Conservation (phyloP, 2,113 vertebrate species). For the Axis porcinus region DNA sequence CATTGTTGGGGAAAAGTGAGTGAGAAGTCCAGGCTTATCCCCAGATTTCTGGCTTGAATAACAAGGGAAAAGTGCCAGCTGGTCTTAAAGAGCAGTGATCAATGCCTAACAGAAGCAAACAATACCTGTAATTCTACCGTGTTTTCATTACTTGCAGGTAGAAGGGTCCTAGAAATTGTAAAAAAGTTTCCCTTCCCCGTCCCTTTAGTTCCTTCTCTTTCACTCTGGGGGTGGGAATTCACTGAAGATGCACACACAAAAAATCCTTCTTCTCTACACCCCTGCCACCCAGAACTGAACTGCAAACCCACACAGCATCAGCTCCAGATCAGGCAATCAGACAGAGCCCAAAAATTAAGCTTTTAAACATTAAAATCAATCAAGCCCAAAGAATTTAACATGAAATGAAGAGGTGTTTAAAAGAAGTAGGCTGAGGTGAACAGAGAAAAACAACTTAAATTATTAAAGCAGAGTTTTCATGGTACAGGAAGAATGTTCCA, state of each 20-base stretch:
- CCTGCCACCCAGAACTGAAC: not conserved
- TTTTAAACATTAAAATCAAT: slow-evolving; percentile 51
- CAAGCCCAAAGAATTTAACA: slow-evolving; percentile 21
- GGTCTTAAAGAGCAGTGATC: not conserved
- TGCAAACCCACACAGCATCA: not conserved
- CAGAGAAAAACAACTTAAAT: slow-evolving; percentile 58
- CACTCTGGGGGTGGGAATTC: not conserved
- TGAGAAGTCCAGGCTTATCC: not conserved
- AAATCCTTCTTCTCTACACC: not conserved
- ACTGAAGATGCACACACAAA: not conserved
- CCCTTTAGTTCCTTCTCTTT: not conserved
- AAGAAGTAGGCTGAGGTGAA: slow-evolving; percentile 38
- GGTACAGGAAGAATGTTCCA: slow-evolving; percentile 37
- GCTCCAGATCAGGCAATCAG: slow-evolving; percentile 3
- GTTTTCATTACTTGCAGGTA: not conserved
- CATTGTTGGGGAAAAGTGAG: not conserved
- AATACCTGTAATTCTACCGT: not conserved
- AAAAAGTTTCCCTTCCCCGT: not conserved
- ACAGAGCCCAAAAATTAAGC: slow-evolving; percentile 30
- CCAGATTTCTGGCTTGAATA: not conserved
- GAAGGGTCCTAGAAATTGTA: not conserved
- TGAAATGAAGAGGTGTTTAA: slow-evolving; percentile 50
- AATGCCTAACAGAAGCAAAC: not conserved
- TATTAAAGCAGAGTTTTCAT: slow-evolving; percentile 58
- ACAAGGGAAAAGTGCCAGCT: not conserved